These are phyloP conservation scores for Neodiprion fabricii DNA, from an alignment of 1,140 invertebrate genomes.

Conservation along the genomic window DNA sequence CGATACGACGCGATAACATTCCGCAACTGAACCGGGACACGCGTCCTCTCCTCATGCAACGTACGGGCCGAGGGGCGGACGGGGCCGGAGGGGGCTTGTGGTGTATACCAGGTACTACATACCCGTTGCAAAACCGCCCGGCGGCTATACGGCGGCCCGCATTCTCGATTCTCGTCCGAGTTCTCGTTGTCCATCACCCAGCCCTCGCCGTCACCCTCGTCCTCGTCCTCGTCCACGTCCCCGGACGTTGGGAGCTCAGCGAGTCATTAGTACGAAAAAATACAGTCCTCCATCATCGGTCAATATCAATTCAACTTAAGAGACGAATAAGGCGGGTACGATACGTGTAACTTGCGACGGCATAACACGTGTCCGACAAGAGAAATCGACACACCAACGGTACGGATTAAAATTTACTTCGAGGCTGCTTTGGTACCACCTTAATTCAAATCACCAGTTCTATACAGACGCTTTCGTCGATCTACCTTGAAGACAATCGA, in stretches of 20 bases:
- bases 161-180: slow-evolving; percentile 24
- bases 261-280: slow-evolving; percentile 7
- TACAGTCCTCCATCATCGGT: background rate
- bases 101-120: background rate
- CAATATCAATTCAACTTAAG: background rate
- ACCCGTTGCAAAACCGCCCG: slow-evolving; percentile 16
- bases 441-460: too few species aligned
- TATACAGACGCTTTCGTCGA: too few species aligned
- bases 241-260: background rate
- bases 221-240: background rate
- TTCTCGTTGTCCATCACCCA: slow-evolving; percentile 25
- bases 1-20: slow-evolving; percentile 58
- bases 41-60: slow-evolving; percentile 37
- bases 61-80: too few species aligned
- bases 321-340: background rate
- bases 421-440: too few species aligned
- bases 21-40: slow-evolving; percentile 43
- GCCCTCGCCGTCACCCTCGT: background rate
- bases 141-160: slow-evolving; percentile 24
- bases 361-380: background rate
- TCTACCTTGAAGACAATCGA: too few species aligned
- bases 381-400: background rate
- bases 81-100: too few species aligned
- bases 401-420: background rate
- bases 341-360: background rate